Evolutionary conservation across 1,140 invertebrate genomes (phyloP), one percentile per base, ranked within the genome.

Genomic region (Bombyx mori): DNA sequence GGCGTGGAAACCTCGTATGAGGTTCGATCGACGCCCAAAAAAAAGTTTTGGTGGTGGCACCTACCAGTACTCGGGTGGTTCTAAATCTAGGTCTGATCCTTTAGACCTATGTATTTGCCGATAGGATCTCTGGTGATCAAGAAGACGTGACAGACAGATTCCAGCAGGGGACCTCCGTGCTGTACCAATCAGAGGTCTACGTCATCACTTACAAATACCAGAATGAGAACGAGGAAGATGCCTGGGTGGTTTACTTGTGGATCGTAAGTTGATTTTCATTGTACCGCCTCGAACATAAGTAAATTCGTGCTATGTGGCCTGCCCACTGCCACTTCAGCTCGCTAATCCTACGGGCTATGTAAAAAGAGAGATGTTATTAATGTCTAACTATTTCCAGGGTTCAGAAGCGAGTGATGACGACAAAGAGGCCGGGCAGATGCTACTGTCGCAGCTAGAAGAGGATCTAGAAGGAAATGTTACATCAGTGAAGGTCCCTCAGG

Each of bases 131-230:
- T 47, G 79, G 68, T 8, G 77, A 71, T 0, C 35, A 64, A 47
- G 78, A 77, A 54, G 77, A 83, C 42, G 55, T 79, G 42, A 75
- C 74, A 0, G 80, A 79, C 26, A 46, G 50, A 8, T 66, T 73
- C 10, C 10, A 45, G 7, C 54, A 54, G 0, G 73, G 65, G 6
- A 52, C 63, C 12, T 64, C 69, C 0, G 71, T 71, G 51, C 58
- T 96, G 68, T 94, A 93, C 77, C 93, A 93, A 57, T 93, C 93
- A 42, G 94, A 95, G 60, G 93, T 93, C 0, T 96, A 96, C 60
- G 90, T 96, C 6, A 85, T 96, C 26, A 90, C 91, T 63, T 96
- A 96, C 72, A 90, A 90, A 42, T 94, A 93, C 62, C 79, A 88
- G 7, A 79, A 90, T 9, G 80, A 82, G 7, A 72, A 85, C 42